phyloP scores from a whole-genome alignment of 1,140 invertebrate genomes.

The Octopus sinensis region DNA sequence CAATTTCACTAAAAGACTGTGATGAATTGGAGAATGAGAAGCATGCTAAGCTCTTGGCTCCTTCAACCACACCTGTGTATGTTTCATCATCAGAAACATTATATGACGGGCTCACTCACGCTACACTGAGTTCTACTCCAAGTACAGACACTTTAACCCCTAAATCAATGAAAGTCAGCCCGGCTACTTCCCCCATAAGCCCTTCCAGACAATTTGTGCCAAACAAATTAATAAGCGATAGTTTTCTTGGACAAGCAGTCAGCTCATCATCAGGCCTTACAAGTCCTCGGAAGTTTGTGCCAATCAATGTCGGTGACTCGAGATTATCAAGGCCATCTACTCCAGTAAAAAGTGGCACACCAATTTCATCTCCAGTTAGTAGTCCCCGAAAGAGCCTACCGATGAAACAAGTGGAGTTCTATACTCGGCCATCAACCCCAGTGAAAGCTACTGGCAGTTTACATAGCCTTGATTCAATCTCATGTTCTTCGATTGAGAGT shows the following conservation, averaged over 20 bases:
- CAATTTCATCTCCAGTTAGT: conserved; percentile 6
- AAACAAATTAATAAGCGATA: conserved; percentile 4
- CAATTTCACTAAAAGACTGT: conserved; percentile 17
- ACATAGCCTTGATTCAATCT: conserved; percentile 15
- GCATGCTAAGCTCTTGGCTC: conserved; percentile 41
- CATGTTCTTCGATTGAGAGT: conserved; percentile 27
- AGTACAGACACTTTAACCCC: conserved; percentile 67
- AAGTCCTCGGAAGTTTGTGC: conserved; percentile 12
- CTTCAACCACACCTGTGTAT: conserved; percentile 31
- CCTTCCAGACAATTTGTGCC: conserved; percentile 33
- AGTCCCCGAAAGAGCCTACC: neutral
- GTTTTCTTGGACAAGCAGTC: neutral
- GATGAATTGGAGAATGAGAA: conserved; percentile 39
- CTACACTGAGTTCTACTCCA: conserved; percentile 61
- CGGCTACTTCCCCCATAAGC: conserved; percentile 39
- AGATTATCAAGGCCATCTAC: conserved; percentile 3
- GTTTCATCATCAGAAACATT: conserved; percentile 26
- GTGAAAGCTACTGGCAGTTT: conserved; percentile 17
- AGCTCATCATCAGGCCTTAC: conserved; percentile 7
- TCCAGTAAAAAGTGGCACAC: conserved; percentile 4
- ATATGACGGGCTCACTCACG: conserved; percentile 43
- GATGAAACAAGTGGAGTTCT: neutral
- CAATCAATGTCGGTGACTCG: conserved; percentile 27
- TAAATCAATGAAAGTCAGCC: conserved; percentile 36
- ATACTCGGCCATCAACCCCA: conserved; percentile 31